A percentile compares a stretch with the other conserved stretches of the same genome.
Conservation (phyloP, 2,888 invertebrate genomes). For the Xylota sylvarum region DNA sequence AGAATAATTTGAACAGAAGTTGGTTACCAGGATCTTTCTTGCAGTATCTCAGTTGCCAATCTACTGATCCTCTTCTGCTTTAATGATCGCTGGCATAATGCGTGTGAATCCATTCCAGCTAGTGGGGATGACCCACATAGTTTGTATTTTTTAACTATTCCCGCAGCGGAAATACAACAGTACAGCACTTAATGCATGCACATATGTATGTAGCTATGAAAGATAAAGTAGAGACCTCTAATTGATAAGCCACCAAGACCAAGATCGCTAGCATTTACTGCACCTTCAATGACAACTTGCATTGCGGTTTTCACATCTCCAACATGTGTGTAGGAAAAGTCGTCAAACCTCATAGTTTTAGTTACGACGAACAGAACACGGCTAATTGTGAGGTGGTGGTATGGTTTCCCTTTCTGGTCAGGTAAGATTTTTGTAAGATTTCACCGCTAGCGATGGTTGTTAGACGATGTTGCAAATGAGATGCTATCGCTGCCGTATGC, state of each 20-base stretch:
- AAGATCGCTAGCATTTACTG: slow-evolving; percentile 35
- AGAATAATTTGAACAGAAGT: not conserved
- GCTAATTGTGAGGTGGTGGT: slow-evolving; percentile 61
- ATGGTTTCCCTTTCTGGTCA: slow-evolving; percentile 73
- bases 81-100: slow-evolving; percentile 10
- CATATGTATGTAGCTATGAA: slow-evolving; percentile 39
- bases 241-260: slow-evolving; percentile 33
- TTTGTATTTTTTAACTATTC: slow-evolving; percentile 35
- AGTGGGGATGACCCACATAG: slow-evolving; percentile 54
- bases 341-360: slow-evolving; percentile 55
- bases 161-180: slow-evolving; percentile 4
- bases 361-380: slow-evolving; percentile 35
- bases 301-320: slow-evolving; percentile 62
- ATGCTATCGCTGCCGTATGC: slow-evolving; percentile 14
- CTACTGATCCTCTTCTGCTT: slow-evolving; percentile 14
- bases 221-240: slow-evolving; percentile 25
- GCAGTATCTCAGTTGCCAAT: slow-evolving; percentile 2
- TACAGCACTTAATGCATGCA: not conserved
- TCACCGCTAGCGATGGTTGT: slow-evolving; percentile 56
- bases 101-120: slow-evolving; percentile 13
- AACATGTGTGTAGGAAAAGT: slow-evolving; percentile 59
- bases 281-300: slow-evolving; percentile 48
- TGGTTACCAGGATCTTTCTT: slow-evolving; percentile 20
- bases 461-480: slow-evolving; percentile 48
- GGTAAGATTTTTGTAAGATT: slow-evolving; percentile 63